Conservation (phyloP, 1,140 invertebrate genomes). For the Neodiprion pinetum region DNA sequence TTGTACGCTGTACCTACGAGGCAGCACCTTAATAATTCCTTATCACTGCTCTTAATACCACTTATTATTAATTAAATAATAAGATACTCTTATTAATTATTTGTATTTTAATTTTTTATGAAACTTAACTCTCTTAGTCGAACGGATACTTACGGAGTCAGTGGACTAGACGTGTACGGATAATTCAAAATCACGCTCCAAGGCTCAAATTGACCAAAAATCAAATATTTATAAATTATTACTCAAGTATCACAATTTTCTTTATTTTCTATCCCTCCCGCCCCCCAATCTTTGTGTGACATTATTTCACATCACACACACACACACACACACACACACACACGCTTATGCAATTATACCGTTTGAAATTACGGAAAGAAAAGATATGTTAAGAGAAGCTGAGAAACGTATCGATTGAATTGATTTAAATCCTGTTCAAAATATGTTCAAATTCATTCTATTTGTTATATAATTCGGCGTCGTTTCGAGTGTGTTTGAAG, state of each 20-base stretch:
- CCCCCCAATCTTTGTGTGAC: background rate
- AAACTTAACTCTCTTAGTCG: background rate
- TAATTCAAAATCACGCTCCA: background rate
- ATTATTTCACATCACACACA: background rate
- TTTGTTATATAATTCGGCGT: background rate
- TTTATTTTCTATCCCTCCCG: background rate
- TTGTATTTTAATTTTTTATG: conserved; percentile 1
- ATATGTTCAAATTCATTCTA: background rate
- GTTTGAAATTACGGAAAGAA: background rate
- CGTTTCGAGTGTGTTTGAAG: background rate
- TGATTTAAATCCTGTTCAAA: background rate
- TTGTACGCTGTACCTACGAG: conserved; percentile 1
- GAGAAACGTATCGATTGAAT: background rate
- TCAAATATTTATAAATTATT: background rate
- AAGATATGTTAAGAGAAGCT: background rate
- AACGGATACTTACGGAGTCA: conserved; percentile 4
- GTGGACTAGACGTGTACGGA: background rate
- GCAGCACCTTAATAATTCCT: background rate
- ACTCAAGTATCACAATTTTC: background rate
- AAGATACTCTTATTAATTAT: background rate
- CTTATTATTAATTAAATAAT: background rate
- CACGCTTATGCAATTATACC: background rate
- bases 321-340: background rate
- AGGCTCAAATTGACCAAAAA: conserved; percentile 7
- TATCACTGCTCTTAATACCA: conserved; percentile 3